Conservation (phyloP, 2,797 vertebrate genomes). For the Acestrorhynchus altus region DNA sequence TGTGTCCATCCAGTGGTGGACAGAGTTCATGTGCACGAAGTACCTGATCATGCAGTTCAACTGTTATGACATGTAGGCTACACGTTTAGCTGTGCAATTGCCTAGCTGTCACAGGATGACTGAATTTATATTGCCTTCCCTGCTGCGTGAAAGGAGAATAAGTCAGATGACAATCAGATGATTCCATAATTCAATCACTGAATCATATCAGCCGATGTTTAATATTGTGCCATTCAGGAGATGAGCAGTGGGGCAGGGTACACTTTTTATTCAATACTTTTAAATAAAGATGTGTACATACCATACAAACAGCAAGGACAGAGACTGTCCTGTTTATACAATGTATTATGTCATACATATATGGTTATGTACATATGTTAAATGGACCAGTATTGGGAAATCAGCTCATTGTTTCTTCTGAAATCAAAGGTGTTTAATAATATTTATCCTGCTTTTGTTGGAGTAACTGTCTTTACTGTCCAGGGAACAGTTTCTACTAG, state of each 20-base stretch:
- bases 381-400: too few relatives aligned
- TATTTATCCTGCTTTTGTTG: too few relatives aligned
- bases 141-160: background rate
- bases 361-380: background rate
- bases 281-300: background rate
- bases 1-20: background rate
- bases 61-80: conserved; percentile 5
- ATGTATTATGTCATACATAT: background rate
- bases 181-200: background rate
- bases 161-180: conserved; percentile 10
- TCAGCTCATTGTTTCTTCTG: too few relatives aligned
- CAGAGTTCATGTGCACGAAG: background rate
- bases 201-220: background rate
- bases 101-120: conserved; percentile 24
- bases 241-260: conserved; percentile 7
- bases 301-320: background rate
- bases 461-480: too few relatives aligned
- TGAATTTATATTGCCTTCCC: conserved; percentile 3
- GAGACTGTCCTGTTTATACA: background rate
- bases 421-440: too few relatives aligned
- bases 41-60: background rate
- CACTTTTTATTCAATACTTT: background rate
- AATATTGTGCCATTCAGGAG: conserved; percentile 35
- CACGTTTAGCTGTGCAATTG: background rate
- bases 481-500: too few relatives aligned